These are phyloP conservation scores for Oryzias sinensis DNA, from an alignment of 2,797 vertebrate species.

Conservation along the genomic window DNA sequence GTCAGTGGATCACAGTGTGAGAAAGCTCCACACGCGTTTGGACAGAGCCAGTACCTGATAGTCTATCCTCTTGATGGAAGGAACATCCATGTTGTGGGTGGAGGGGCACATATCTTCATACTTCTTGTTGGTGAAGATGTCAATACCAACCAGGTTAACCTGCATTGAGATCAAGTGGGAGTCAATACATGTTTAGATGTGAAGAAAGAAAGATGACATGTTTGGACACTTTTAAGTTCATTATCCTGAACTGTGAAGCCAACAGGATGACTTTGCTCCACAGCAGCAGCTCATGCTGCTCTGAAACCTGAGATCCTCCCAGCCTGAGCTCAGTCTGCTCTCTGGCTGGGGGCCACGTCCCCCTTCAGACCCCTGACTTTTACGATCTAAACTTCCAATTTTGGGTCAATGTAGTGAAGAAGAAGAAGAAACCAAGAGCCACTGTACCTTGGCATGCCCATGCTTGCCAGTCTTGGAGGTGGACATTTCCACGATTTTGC, in stretches of 20 bases:
- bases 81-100: slow-evolving; percentile 99
- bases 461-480: slow-evolving; percentile 95
- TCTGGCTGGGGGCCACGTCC: not conserved
- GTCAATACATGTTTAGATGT: too few relatives aligned
- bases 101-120: slow-evolving; percentile 99
- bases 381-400: too few relatives aligned
- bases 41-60: slow-evolving; percentile 81
- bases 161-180: slow-evolving; percentile 46
- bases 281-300: not conserved
- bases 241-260: too few relatives aligned
- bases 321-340: not conserved
- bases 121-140: slow-evolving; percentile 98
- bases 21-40: not conserved
- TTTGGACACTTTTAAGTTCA: too few relatives aligned
- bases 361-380: too few relatives aligned
- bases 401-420: too few relatives aligned
- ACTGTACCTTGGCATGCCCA: slow-evolving; percentile 90
- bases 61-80: slow-evolving; percentile 94
- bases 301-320: slow-evolving; percentile 5
- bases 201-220: too few relatives aligned
- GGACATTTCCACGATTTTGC: slow-evolving; percentile 95
- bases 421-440: too few relatives aligned
- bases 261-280: too few relatives aligned
- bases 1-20: not conserved
- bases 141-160: slow-evolving; percentile 98